Evolutionary conservation across 2,113 vertebrate species (phyloP), one percentile per base, ranked within the genome.

Genomic region (Gymnarchus niloticus): DNA sequence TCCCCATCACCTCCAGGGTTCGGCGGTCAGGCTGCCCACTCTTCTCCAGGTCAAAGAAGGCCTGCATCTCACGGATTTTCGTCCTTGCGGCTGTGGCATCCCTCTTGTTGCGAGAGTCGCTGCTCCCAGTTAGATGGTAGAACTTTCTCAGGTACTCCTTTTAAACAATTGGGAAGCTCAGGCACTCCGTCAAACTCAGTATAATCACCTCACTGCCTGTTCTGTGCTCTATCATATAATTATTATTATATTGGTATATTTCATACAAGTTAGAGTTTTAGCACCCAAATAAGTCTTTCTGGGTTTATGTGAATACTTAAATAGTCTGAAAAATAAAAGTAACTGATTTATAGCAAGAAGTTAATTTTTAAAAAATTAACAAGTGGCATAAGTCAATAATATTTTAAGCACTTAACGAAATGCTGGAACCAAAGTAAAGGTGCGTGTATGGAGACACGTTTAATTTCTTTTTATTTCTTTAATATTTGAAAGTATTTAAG

Each of bases 11-110:
- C 46, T 80, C 69, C 84, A 91, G 81, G 10, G 91, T 91, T 1
- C 86, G 3, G 61, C 10, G n/a, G 88, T 91, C 87, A 57, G 93
- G 0, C 1, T 3, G 86, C 23, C 91, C 90, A 12, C 90, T 90
- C n/a, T 89, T 85, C 49, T n/a, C 88, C 88, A 95, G 89, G 25
- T 85, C 87, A 87, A 93, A 93, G 83, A 92, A 93, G 21, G 9
- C 86, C 84, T 93, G 88, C 91, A 92, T 94, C 84, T 88, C 83
- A 89, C 88, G 89, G 54, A 90, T 83, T 46, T 90, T 94, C n/a
- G 88, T 88, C 84, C 90, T 88, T 65, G 65, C n/a, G 41, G 21
- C 21, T 0, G 84, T 83, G 2, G n/a, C 0, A 0, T 56, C 51
- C 7, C 46, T 89, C 56, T 90, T 87, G 5, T 3, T 10, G 41